Base-by-base conservation (phyloP, 2,113 vertebrate genomes). In the Coturnix japonica region DNA sequence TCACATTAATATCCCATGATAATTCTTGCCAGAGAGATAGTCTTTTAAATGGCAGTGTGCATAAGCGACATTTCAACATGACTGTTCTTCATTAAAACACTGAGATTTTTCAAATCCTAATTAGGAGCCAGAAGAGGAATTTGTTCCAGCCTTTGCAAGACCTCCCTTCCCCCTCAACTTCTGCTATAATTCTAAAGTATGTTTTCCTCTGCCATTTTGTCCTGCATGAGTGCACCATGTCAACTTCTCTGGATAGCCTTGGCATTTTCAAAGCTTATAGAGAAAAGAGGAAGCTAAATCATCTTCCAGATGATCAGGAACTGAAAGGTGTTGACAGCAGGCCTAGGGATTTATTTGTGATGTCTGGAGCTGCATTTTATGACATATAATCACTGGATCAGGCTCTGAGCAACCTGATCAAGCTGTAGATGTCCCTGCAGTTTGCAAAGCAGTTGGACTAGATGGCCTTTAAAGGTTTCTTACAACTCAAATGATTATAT, bases 101-200 rank as follows among this genome's bases (percentile, higher is more conserved):
- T 35, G 85, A 69, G 44, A 81, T 89, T 87, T 83, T 90, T 94
- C 65, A 93, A 81, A 82, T 64, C 75, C 49, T 93, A 81, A 83
- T 93, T 78, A 95, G 49, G n/a, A 89, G 46, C 8, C 4, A 78
- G 79, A 93, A 87, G 65, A 91, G 57, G 53, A 91, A 89, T 89
- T 28, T 1, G 0, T 90, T 73, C 49, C 69, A 22, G 11, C 64
- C 25, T 47, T 70, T 81, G 61, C 46, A 22, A 61, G 67, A 43
- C 22, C 37, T 85, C 59, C 56, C 39, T 85, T 91, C 76, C 61
- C 49, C 57, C 81, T 82, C 54, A 87, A 54, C 73, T 78, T 89
- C 83, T 84, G 60, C 11, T 73, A 6, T 53, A 22, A 49, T 89
- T 83, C 92, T 82, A 33, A 89, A 69, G 71, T 49, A 54, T 13